Base-by-base conservation (phyloP, 2,888 invertebrate species). In the Andrena bucephala region DNA sequence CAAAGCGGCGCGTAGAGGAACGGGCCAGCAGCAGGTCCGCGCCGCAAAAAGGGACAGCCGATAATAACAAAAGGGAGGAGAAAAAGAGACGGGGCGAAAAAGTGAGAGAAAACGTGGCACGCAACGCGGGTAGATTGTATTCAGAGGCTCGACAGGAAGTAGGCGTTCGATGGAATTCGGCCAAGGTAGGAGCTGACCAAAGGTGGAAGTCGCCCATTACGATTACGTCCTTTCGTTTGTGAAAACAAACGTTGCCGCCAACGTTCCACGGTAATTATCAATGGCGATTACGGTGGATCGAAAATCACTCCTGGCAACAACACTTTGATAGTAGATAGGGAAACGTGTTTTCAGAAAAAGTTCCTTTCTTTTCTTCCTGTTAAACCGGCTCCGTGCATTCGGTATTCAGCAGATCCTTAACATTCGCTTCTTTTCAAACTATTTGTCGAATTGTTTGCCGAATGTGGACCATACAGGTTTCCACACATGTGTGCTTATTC, bases 131-230 rank as follows among this genome's bases (percentile, higher is more conserved):
- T 87, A 89, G 89, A 92, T 92, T 91, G 90, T 89, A 89, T 90
- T 92, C 85, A 90, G 89, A 91, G 92, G 92, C 92, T 90, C 89
- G 92, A 91, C 93, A 93, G 93, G 93, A 93, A 93, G 92, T 93
- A 92, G 93, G 93, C 92, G 93, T 92, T 92, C 90, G 92, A 90
- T 90, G 92, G 92, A 93, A 93, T 93, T 93, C 92, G 92, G 92
- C 92, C 92, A 93, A 92, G 92, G 92, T 93, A 88, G 92, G 87
- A 91, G 87, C 89, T 86, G 91, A 85, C 90, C 87, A 88, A 90
- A 90, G 90, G 90, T 92, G 92, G 92, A 93, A 92, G 92, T 92
- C 86, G 88, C 85, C 89, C 88, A 92, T 92, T 92, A 91, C 74
- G 75, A 87, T 86, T 89, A 84, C 85, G 88, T 90, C 82, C 88